These are phyloP conservation scores for Subanguina moxae DNA, from an alignment of 1,140 invertebrate genomes.

Conservation along the genomic window DNA sequence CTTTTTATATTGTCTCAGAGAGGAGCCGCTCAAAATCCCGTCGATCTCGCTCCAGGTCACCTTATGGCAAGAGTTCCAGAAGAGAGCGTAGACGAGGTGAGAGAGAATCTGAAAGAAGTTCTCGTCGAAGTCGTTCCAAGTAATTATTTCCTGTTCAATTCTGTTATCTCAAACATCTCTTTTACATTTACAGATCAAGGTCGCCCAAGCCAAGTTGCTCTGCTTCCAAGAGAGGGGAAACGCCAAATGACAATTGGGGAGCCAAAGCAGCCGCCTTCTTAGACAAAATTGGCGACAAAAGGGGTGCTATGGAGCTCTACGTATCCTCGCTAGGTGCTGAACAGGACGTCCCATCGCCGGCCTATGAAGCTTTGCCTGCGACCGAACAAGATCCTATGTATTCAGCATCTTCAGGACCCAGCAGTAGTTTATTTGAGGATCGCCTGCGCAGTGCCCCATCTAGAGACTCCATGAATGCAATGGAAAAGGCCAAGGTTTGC, in stretches of 20 bases:
- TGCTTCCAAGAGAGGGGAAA: neutral
- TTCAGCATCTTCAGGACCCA: no score
- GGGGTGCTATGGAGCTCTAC: neutral
- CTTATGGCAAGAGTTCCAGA: neutral
- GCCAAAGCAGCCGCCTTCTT: conserved; percentile 2
- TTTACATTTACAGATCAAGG: no score
- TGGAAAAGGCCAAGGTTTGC: neutral
- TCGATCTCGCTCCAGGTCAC: neutral
- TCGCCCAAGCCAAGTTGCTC: no score
- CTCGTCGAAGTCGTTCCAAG: no score
- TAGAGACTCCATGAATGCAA: no score
- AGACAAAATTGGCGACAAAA: neutral
- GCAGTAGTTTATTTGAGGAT: neutral
- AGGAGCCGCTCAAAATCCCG: neutral
- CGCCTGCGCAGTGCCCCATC: neutral
- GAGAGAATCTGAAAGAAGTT: no score
- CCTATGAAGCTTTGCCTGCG: neutral
- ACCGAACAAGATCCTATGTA: neutral
- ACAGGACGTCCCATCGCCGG: neutral
- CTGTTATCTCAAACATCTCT: no score
- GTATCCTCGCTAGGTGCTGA: neutral
- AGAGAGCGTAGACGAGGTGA: neutral
- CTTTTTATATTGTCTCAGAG: neutral
- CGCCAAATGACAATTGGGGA: neutral
- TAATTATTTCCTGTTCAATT: no score